These are phyloP conservation scores for Pseudococcus viburni DNA, from an alignment of 2,888 invertebrate species.

Conservation along the genomic window DNA sequence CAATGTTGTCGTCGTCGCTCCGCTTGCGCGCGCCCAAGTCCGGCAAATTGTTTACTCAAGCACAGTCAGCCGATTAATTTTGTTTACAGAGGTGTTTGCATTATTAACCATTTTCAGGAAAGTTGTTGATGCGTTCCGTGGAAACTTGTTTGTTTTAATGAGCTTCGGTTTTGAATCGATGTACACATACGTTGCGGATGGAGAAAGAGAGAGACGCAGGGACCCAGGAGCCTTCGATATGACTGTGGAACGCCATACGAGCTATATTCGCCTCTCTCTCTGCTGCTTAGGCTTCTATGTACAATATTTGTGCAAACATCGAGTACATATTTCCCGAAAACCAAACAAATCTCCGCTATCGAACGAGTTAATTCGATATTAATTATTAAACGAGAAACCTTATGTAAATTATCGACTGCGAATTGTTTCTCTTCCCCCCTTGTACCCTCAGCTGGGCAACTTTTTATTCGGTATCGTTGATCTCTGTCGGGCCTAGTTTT, in stretches of 20 bases:
- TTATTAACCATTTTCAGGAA: constrained; percentile 66
- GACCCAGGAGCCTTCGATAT: no score
- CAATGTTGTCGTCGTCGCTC: constrained; percentile 56
- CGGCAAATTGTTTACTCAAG: constrained; percentile 61
- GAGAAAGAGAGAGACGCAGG: no score
- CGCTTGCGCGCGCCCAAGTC: constrained; percentile 33
- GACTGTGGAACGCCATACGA: no score
- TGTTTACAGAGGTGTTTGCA: constrained; percentile 66
- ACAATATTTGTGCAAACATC: constrained; percentile 18
- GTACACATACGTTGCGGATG: background rate
- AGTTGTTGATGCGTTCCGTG: constrained; percentile 64
- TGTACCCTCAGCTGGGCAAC: background rate
- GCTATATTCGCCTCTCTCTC: background rate
- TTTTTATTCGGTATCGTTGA: no score
- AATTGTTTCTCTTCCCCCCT: background rate
- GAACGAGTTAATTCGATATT: constrained; percentile 60
- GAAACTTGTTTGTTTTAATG: constrained; percentile 66
- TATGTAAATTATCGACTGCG: background rate
- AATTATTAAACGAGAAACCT: constrained; percentile 59
- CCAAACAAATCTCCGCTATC: constrained; percentile 57
- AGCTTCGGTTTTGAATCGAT: constrained; percentile 63
- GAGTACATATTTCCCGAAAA: constrained; percentile 30
- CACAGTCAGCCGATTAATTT: constrained; percentile 67
- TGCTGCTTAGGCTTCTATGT: background rate
- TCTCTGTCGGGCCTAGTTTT: no score